Evolutionary conservation across 2,113 vertebrate genomes (phyloP), one percentile per base, ranked within the genome.

Genomic region (Oryzias javanicus): DNA sequence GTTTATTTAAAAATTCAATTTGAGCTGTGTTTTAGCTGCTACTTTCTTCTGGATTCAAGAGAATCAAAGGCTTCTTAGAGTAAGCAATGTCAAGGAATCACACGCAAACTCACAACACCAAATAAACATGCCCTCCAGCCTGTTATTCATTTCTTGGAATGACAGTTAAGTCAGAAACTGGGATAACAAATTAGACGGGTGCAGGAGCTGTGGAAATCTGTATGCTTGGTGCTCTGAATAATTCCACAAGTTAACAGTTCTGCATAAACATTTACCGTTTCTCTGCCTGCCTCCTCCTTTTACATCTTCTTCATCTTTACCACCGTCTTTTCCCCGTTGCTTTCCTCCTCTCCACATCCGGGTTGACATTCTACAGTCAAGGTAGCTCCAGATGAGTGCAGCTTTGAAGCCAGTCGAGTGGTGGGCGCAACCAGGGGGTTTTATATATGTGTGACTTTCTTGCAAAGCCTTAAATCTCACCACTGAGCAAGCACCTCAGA

Each of bases 401-500:
- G 70, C 80, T 85, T 84, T 85, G 75, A 81, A 84, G 80, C 65
- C 67, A 61, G 49, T 66, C 14, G 51, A 70, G 70, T 46, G 22
- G 64, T 49, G 70, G 80, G 72, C 76, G 79, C 70, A 84, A 76
- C 69, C 64, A 66, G 59, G 51, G 71, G 52, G 49, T 66, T 83
- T 76, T 82, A 79, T 83, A 71, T 79, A 65, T 75, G 49, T 78
- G 59, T 72, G 74, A 58, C 65, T 73, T 76, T 72, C 67, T 70
- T 81, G 70, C 72, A 80, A 78, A 83, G 71, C 80, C 67, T 83
- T 70, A 74, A 80, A 85, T 83, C 82, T 85, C 76, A 77, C 46
- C 79, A 65, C 67, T 16, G 64, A 70, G 66, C 67, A 60, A 60
- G 70, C 54, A 46, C 74, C 62, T 72, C 58, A 64, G 79, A 81